Base-by-base conservation (phyloP, 2,797 vertebrate species). In the Acanthopagrus latus region DNA sequence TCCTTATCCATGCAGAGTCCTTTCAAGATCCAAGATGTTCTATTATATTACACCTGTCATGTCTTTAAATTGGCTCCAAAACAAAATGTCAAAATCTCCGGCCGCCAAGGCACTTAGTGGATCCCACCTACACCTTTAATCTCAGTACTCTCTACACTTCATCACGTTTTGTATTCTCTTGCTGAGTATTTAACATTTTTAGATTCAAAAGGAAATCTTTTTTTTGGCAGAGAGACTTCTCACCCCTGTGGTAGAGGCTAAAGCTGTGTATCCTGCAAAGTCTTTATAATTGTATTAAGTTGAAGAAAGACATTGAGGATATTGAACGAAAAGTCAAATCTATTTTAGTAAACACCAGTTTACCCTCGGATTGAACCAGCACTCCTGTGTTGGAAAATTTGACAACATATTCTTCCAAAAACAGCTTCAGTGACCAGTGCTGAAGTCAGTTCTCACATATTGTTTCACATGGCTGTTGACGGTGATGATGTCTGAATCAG, bases 331-430 rank as follows among this genome's bases (percentile, higher is more conserved):
- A 60, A 68, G 10, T 54, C 38, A 9, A 23, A 23, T 11, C 13
- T 56, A 23, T 60, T 71, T 65, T 14, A 3, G 18, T 11, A 16
- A 27, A 41, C 6, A 67, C 50, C 1, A 33, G 21, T 33, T 54
- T 46, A 3, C 4, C 0, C 1, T 47, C 11, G 16, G 29, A 16
- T 4, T 18, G 33, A 67, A 14, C 13, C 17, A 44, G 48, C 10
- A 57, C 62, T 43, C n/a, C 50, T 21, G 17, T n/a, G 5, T 44
- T 27, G 50, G 69, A 68, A 72, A 81, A 46, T 68, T 0, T 54
- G 17, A 62, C 10, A 3, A 10, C 2, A 21, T 16, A 2, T 55
- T 59, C 43, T 48, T 13, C 18, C 38, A 64, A 16, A 16, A 23
- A 13, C 2, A 48, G 6, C 12, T 13, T 44, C 3, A 58, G 17